A percentile compares a stretch with the other conserved stretches of the same genome.
phyloP scores from a whole-genome alignment of 2,888 invertebrate genomes.

The Holacanthella duospinosa region DNA sequence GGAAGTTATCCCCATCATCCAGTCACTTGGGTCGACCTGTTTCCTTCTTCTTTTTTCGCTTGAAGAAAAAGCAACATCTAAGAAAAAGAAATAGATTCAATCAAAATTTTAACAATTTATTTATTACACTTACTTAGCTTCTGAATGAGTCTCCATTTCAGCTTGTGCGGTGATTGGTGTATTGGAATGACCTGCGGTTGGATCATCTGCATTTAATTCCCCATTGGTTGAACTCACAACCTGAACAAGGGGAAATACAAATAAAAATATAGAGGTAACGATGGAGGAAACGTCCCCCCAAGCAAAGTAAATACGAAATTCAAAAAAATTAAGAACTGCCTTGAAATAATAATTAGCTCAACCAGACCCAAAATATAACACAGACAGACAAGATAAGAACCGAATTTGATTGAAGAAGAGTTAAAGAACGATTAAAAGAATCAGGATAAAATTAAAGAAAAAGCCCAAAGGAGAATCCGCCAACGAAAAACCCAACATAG shows the following conservation, averaged over 20 bases:
- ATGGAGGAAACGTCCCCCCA: not conserved
- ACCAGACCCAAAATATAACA: not conserved
- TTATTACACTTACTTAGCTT: slow-evolving; percentile 76
- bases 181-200: slow-evolving; percentile 92
- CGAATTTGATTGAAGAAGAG: no score
- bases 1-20: slow-evolving; percentile 42
- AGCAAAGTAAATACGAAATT: not conserved
- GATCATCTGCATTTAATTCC: slow-evolving; percentile 87
- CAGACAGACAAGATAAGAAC: not conserved
- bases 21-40: slow-evolving; percentile 82
- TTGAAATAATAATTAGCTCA: not conserved
- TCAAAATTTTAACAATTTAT: not conserved
- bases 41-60: slow-evolving; percentile 99
- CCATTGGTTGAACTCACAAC: slow-evolving; percentile 97
- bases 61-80: slow-evolving; percentile 99
- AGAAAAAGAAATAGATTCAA: slow-evolving; percentile 29
- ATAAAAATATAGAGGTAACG: not conserved
- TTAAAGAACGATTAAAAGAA: no score
- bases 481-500: no score
- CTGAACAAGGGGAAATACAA: slow-evolving; percentile 45
- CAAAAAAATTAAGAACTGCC: not conserved
- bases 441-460: no score
- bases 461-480: no score
- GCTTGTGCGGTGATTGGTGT: slow-evolving; percentile 89
- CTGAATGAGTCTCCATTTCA: slow-evolving; percentile 90